A percentile compares a stretch with the other conserved stretches of the same genome.
Evolutionary conservation across 2,888 invertebrate genomes (phyloP).

Genomic region (Platycnemis pennipes): DNA sequence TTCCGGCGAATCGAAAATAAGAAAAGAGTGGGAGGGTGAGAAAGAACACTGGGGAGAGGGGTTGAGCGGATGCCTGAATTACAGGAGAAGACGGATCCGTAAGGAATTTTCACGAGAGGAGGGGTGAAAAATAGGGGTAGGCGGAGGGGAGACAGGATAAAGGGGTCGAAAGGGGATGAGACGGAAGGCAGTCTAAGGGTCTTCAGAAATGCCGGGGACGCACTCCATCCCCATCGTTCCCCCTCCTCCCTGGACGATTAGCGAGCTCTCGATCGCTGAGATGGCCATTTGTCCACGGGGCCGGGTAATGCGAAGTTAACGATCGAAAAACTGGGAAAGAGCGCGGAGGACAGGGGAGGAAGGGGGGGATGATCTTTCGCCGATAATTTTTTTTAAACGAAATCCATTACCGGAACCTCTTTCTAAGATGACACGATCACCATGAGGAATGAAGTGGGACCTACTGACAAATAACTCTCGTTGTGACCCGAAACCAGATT

Average conservation of each 20-base stretch:
- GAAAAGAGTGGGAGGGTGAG: background rate
- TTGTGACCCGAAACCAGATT: background rate
- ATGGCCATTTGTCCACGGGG: background rate
- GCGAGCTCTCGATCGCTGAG: background rate
- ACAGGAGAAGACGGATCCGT: background rate
- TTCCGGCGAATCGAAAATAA: constrained; percentile 20
- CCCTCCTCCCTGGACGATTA: background rate
- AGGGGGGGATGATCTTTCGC: background rate
- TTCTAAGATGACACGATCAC: background rate
- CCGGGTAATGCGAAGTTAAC: constrained; percentile 1
- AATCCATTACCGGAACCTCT: background rate
- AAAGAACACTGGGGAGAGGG: background rate
- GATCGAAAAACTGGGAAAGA: background rate
- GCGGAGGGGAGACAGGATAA: background rate
- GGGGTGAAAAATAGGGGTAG: background rate
- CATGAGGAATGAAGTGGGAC: background rate
- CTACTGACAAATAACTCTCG: background rate
- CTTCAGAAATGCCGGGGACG: background rate
- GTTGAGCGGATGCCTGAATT: background rate
- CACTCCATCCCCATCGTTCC: background rate
- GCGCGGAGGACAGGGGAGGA: background rate
- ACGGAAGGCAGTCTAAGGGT: background rate
- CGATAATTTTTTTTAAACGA: background rate
- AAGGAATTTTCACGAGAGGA: background rate
- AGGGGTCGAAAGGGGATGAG: background rate